Conservation (phyloP, 2,113 vertebrate species). For the Epinephelus fuscoguttatus region DNA sequence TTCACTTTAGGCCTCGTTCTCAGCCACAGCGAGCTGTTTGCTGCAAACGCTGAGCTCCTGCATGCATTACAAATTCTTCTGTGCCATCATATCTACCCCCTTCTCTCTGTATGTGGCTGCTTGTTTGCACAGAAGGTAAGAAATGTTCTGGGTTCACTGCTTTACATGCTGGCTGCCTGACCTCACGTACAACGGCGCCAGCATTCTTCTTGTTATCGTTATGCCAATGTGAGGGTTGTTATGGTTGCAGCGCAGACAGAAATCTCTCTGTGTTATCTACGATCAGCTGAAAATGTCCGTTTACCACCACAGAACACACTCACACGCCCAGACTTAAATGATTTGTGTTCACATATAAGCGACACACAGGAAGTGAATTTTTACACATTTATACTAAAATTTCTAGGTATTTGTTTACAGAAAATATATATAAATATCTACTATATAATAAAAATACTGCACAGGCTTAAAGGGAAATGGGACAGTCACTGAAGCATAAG, state of each 20-base stretch:
- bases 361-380: constrained; percentile 5
- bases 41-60: neutral
- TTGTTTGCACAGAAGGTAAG: constrained; percentile 56
- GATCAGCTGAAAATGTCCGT: constrained; percentile 56
- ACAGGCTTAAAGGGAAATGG: neutral
- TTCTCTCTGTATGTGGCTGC: constrained; percentile 27
- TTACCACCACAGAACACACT: constrained; percentile 37
- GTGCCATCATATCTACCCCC: constrained; percentile 13
- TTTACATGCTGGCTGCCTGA: constrained; percentile 63
- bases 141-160: constrained; percentile 63
- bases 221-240: constrained; percentile 77
- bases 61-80: constrained; percentile 16
- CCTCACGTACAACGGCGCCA: constrained; percentile 72
- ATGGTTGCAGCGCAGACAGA: constrained; percentile 69
- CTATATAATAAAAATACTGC: neutral
- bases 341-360: constrained; percentile 17
- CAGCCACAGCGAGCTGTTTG: neutral
- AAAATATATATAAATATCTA: neutral
- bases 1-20: neutral
- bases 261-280: constrained; percentile 67
- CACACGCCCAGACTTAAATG: constrained; percentile 20
- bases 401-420: neutral
- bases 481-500: neutral
- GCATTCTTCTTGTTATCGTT: constrained; percentile 75
- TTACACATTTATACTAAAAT: constrained; percentile 20